Percentiles rank a stretch among this genome's conserved stretches.
Evolutionary conservation across 92 coral and sea anemone genomes (phyloP).

Genomic region (Zoanthus gigantus): DNA sequence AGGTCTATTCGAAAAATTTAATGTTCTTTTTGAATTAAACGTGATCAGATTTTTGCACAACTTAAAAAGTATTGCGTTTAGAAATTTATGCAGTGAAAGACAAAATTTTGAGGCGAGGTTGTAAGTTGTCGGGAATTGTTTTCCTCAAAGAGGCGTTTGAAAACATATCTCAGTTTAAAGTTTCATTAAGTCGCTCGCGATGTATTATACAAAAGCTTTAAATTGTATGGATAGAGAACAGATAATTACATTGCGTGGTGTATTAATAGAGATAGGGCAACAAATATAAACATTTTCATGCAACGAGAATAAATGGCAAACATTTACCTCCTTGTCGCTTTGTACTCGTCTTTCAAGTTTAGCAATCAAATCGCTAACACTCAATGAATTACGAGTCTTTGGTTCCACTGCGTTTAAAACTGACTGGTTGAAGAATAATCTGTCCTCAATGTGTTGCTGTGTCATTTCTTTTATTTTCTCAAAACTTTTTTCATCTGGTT

Average conservation of each 20-base stretch:
- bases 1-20: too few relatives aligned
- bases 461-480: slow-evolving; percentile 73
- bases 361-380: slow-evolving; percentile 70
- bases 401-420: slow-evolving; percentile 79
- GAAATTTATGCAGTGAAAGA: background rate
- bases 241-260: too few relatives aligned
- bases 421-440: slow-evolving; percentile 80
- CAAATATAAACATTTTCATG: background rate
- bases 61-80: background rate
- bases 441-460: slow-evolving; percentile 75
- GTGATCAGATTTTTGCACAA: too few relatives aligned
- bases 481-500: slow-evolving; percentile 60
- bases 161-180: too few relatives aligned
- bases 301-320: background rate
- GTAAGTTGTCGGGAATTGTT: too few relatives aligned
- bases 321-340: slow-evolving; percentile 83
- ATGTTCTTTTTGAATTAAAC: too few relatives aligned
- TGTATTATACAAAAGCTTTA: too few relatives aligned
- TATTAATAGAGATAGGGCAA: background rate
- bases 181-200: too few relatives aligned
- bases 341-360: slow-evolving; percentile 80
- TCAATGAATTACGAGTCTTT: slow-evolving; percentile 69
- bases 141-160: too few relatives aligned
- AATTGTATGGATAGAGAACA: too few relatives aligned
- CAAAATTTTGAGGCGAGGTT: too few relatives aligned